A percentile compares a stretch with the other conserved stretches of the same genome.
Conservation (phyloP, 2,888 invertebrate genomes). For the Heliothis peltigera region DNA sequence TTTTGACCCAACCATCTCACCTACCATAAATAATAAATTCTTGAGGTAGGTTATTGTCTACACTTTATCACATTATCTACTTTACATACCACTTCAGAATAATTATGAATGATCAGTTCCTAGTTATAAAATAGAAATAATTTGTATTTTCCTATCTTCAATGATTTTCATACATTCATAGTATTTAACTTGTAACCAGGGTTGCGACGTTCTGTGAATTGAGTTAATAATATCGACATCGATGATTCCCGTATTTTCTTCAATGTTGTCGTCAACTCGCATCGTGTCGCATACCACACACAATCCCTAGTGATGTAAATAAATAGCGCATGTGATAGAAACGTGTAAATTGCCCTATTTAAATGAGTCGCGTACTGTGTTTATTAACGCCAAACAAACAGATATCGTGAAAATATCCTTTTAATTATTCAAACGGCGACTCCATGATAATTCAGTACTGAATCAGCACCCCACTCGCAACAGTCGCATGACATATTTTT, state of each 20-base stretch:
- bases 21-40: conserved; percentile 19
- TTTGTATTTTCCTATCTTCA: conserved; percentile 33
- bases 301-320: too few relatives aligned
- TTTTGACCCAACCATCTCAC: too few relatives aligned
- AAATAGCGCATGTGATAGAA: conserved; percentile 8
- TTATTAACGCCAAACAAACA: conserved; percentile 32
- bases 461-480: conserved; percentile 48
- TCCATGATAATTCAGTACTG: conserved; percentile 47
- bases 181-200: conserved; percentile 19
- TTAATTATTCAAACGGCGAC: conserved; percentile 55
- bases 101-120: neutral
- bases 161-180: conserved; percentile 27
- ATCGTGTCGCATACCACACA: too few relatives aligned
- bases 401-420: conserved; percentile 44
- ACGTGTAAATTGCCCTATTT: conserved; percentile 13
- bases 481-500: conserved; percentile 52
- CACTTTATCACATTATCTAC: too few relatives aligned
- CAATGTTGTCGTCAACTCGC: neutral
- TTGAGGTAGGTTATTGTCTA: too few relatives aligned
- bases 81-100: neutral
- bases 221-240: conserved; percentile 30
- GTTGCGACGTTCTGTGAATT: conserved; percentile 13
- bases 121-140: conserved; percentile 29
- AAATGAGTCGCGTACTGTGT: conserved; percentile 18
- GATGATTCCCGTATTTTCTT: neutral